Conservation (phyloP, 2,888 invertebrate species). For the Coremacera marginata region DNA sequence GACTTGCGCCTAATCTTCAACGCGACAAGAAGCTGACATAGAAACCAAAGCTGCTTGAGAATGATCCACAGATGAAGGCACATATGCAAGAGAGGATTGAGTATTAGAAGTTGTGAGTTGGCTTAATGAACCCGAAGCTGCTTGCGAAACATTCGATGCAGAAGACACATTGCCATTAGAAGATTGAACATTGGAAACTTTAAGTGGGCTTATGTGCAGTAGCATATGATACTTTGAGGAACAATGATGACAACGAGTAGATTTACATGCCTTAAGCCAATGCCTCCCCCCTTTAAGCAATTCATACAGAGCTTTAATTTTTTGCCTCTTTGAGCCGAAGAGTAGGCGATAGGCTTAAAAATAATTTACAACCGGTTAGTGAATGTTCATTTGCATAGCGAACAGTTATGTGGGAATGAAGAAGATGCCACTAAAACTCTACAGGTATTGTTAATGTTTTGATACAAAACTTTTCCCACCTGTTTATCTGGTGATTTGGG, state of each 20-base stretch:
- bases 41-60: too few species aligned
- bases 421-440: constrained; percentile 30
- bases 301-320: constrained; percentile 43
- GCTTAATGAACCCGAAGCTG: background rate
- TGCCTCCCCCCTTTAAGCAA: constrained; percentile 44
- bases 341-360: constrained; percentile 24
- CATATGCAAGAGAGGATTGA: background rate
- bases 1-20: background rate
- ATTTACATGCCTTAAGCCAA: constrained; percentile 40
- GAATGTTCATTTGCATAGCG: constrained; percentile 35
- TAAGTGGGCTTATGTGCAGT: constrained; percentile 36
- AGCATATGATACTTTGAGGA: constrained; percentile 42
- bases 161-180: background rate
- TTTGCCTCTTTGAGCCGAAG: constrained; percentile 36
- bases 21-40: constrained; percentile 11
- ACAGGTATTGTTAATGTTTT: constrained; percentile 1
- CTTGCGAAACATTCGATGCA: background rate
- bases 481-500: background rate
- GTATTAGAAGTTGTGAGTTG: too few species aligned
- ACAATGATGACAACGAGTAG: constrained; percentile 41
- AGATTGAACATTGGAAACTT: background rate
- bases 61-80: background rate
- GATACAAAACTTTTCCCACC: background rate
- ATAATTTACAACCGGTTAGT: constrained; percentile 23
- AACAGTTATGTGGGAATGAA: background rate